Evolutionary conservation across 2,797 vertebrate genomes (phyloP).

Genomic region (Phaenicophaeus curvirostris): DNA sequence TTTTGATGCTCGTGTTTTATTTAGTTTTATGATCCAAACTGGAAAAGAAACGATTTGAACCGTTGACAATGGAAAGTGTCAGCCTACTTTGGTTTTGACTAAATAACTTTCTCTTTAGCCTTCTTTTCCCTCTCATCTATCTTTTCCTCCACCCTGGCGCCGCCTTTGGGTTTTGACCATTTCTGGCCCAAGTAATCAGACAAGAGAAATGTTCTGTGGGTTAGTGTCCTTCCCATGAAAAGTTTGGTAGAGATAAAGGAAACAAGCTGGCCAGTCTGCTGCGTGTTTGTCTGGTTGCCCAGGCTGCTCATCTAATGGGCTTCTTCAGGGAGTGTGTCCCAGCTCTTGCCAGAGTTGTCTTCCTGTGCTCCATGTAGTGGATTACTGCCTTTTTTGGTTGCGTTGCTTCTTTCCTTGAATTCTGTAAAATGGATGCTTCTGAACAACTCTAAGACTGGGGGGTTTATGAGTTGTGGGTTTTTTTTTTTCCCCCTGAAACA

Average conservation of each 20-base stretch:
- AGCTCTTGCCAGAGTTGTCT: neutral
- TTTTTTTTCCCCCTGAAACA: rapidly evolving
- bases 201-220: slow-evolving; percentile 38
- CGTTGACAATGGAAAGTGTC: slow-evolving; percentile 10
- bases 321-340: neutral
- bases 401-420: neutral
- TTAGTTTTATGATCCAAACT: slow-evolving; percentile 10
- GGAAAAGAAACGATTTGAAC: neutral
- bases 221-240: slow-evolving; percentile 48
- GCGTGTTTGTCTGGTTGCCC: neutral
- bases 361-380: neutral
- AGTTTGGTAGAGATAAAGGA: slow-evolving; percentile 43
- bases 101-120: slow-evolving; percentile 7
- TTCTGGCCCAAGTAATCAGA: slow-evolving; percentile 49
- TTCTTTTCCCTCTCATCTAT: neutral
- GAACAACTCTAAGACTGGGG: neutral
- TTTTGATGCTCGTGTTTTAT: slow-evolving; percentile 10
- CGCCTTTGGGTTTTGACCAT: neutral
- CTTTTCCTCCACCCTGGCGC: neutral
- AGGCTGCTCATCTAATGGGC: neutral
- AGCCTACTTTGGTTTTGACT: neutral
- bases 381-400: slow-evolving; percentile 8
- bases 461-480: neutral
- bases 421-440: neutral
- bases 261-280: slow-evolving; percentile 7